Evolutionary conservation across 2,797 vertebrate genomes (phyloP).

Genomic region (Oreortyx pictus): DNA sequence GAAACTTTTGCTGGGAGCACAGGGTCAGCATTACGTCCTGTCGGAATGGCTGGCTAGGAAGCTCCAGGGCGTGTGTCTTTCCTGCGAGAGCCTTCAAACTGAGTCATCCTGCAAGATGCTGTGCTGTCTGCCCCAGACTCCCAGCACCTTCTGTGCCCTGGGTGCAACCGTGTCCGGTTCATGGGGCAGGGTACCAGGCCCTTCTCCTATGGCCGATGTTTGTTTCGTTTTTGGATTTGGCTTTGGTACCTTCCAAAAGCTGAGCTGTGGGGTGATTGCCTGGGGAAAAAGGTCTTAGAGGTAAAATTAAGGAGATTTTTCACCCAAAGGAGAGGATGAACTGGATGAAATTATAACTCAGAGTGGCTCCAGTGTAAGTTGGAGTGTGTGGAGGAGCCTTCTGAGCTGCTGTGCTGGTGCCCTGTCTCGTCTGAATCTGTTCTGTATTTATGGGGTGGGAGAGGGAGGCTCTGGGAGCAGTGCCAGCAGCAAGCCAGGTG

Average conservation of each 20-base stretch:
- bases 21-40: background rate
- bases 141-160: background rate
- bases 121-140: fast-evolving
- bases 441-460: background rate
- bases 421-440: background rate
- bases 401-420: background rate
- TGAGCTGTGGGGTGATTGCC: background rate
- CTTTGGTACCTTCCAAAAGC: background rate
- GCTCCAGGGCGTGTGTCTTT: conserved; percentile 64
- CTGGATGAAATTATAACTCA: background rate
- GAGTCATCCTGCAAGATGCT: background rate
- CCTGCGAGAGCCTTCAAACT: conserved; percentile 39
- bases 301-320: background rate
- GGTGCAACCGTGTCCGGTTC: background rate
- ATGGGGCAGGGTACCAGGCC: fast-evolving
- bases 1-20: background rate
- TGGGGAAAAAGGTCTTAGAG: background rate
- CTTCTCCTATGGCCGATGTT: fast-evolving
- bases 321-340: background rate
- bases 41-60: conserved; percentile 30
- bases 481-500: background rate
- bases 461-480: background rate
- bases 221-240: background rate
- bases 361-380: background rate
- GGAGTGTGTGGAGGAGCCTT: background rate